Base-by-base conservation (phyloP, 2,113 vertebrate species). In the Rhinichthys klamathensis region DNA sequence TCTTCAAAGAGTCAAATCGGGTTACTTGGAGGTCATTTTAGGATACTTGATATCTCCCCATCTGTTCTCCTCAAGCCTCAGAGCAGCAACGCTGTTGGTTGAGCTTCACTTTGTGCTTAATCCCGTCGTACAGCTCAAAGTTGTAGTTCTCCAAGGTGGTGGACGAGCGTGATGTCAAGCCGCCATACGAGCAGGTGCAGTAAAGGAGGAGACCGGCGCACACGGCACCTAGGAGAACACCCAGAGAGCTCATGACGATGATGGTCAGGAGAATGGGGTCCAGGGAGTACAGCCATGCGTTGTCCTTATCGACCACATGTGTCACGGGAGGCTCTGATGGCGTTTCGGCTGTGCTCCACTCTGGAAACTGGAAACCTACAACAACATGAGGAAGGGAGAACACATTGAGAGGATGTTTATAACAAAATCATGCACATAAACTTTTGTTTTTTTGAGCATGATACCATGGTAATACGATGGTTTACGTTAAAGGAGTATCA, bases 131-230 rank as follows among this genome's bases (percentile, higher is more conserved):
- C 80, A 99, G 96, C 92, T 99, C 98, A 0, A 99, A 99, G 95
- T 99, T 99, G 96, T 99, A 99, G 95, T 99, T 99, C 93, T 99
- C 98, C 92, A 99, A 94, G 0, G 98, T 99, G 88, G 97, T 99
- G 92, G 98, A 98, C 90, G 97, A 98, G 74, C 97, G 97, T 0
- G 97, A 97, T 3, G 97, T 97, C 69, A 99, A 94, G 88, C 98
- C 97, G 0, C 96, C 94, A 2, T 99, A 99, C 0, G 97, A 99
- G 79, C 98, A 99, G 0, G 97, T 98, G 92, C 98, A 99, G 95
- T 99, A 99, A 49, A 99, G 96, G 10, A 99, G 95, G 3, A 99
- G 95, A 23, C 97, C 98, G 0, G 98, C 97, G 0, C 98, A 99
- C 13, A 98, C 96, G 18, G 97, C 97, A 0, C 98, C 98, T 0